Base-by-base conservation (phyloP, 2,888 invertebrate genomes). In the Linyphia triangularis region DNA sequence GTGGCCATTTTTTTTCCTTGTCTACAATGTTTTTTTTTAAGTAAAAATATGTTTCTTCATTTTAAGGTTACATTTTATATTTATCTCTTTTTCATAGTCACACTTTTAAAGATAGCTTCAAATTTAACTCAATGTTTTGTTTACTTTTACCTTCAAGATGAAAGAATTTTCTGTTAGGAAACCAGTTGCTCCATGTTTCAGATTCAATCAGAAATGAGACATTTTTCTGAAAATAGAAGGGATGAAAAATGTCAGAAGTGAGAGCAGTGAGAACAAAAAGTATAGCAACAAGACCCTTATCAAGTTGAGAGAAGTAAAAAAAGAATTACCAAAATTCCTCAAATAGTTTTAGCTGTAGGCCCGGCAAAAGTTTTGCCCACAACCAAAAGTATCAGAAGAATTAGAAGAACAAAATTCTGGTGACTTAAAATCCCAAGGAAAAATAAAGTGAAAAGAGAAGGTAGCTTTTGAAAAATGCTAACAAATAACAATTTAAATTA, bases 181-280 rank as follows among this genome's bases (percentile, higher is more conserved):
- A 73, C 19, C 72, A 51, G 79, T 40, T 73, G 85, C 86, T 88
- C 86, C 86, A 67, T 67, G 81, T 75, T 81, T 81, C 75, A 82
- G 75, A 59, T 73, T 86, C 85, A 86, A 86, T 88, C 86, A 88
- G 86, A 88, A 88, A 88, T 81, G 86, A 86, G 86, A 86, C 72
- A 88, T 88, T 88, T 88, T 81, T 88, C 86, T 88, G 86, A 88
- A 88, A 88, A 88, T 81, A 88, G 81, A 88, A 81, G 81, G 86
- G 86, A 88, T 88, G 86, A 88, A 88, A 88, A 81, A 88, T 88
- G 75, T 88, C 86, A 88, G 86, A 88, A 88, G 86, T 75, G 65
- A 75, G 57, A 82, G 86, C 57, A 86, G 72, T 88, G 61, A 61
- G 72, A 82, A 75, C 30, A 81, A 67, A 86, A 81, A 73, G 73